Percentiles rank a stretch among this genome's conserved stretches.
phyloP scores from a whole-genome alignment of 2,113 vertebrate genomes.

The Emydura subglobosa region DNA sequence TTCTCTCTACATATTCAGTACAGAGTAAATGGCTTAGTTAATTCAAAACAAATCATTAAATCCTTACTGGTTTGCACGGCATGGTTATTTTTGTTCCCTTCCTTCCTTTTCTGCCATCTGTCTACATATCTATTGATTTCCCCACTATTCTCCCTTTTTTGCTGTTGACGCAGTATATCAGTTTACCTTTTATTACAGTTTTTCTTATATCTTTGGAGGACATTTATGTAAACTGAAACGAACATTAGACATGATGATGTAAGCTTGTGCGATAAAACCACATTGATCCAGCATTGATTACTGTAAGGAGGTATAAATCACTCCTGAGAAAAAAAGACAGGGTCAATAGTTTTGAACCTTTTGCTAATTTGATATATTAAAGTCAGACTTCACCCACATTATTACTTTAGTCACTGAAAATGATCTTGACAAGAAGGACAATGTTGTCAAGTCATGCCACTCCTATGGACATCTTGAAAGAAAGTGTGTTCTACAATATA shows the following conservation, averaged over 20 bases:
- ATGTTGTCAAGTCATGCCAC: background rate
- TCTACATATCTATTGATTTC: conserved; percentile 45
- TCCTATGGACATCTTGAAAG: background rate
- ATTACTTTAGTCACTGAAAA: background rate
- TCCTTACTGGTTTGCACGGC: conserved; percentile 29
- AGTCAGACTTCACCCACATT: background rate
- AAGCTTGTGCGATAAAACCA: background rate
- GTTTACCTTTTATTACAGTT: conserved; percentile 21
- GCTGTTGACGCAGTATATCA: conserved; percentile 8
- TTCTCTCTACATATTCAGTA: background rate
- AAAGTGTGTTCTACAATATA: background rate
- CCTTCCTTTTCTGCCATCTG: conserved; percentile 32
- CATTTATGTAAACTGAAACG: conserved; percentile 40
- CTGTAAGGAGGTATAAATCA: conserved; percentile 25
- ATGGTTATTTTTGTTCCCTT: conserved; percentile 55
- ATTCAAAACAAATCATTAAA: conserved; percentile 60
- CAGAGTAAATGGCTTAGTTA: background rate
- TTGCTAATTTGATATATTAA: background rate
- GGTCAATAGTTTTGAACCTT: conserved; percentile 11
- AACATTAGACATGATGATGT: conserved; percentile 18
- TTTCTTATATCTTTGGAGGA: conserved; percentile 5
- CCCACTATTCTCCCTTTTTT: background rate
- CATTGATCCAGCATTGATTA: conserved; percentile 26
- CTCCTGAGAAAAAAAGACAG: background rate
- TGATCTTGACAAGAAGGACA: background rate